phyloP scores from a whole-genome alignment of 2,888 invertebrate genomes.

The Ephialtes manifestator region DNA sequence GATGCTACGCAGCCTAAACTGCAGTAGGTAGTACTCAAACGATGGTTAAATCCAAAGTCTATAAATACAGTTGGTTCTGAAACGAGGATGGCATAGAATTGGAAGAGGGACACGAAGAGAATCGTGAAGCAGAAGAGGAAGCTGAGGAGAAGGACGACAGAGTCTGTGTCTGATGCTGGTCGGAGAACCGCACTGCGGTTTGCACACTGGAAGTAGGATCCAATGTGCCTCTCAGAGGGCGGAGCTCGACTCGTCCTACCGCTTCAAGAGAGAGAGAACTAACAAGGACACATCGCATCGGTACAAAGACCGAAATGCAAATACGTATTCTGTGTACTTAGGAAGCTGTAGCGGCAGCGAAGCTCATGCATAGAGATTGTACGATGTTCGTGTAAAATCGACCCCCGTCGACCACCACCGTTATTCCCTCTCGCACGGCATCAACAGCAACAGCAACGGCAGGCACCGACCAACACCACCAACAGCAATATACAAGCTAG shows the following conservation, averaged over 20 bases:
- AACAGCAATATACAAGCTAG: slow-evolving; percentile 12
- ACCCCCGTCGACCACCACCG: slow-evolving; percentile 68
- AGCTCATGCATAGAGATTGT: slow-evolving; percentile 85
- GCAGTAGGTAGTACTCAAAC: slow-evolving; percentile 70
- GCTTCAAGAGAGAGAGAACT: slow-evolving; percentile 46
- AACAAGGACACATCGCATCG: slow-evolving; percentile 77
- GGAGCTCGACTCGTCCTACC: slow-evolving; percentile 53
- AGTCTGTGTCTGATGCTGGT: slow-evolving; percentile 65
- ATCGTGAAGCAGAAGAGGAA: slow-evolving; percentile 30
- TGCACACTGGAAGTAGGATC: slow-evolving; percentile 78
- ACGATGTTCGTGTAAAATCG: slow-evolving; percentile 82
- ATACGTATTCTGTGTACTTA: slow-evolving; percentile 85
- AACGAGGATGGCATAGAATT: slow-evolving; percentile 59
- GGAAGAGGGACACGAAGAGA: slow-evolving; percentile 35
- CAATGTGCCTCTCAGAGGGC: slow-evolving; percentile 69
- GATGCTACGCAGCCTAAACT: slow-evolving; percentile 68
- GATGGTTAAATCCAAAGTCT: slow-evolving; percentile 76
- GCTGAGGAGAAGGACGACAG: slow-evolving; percentile 42
- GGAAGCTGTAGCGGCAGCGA: slow-evolving; percentile 84
- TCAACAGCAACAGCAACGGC: slow-evolving; percentile 40
- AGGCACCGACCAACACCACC: background rate
- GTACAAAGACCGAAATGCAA: slow-evolving; percentile 85
- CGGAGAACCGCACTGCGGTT: slow-evolving; percentile 81
- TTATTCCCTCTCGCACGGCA: slow-evolving; percentile 39
- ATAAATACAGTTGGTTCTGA: slow-evolving; percentile 76